Evolutionary conservation across 53 echinoderm and acorn worm genomes (phyloP), one percentile per base, ranked within the genome.

Genomic region (Zoroaster sp.): DNA sequence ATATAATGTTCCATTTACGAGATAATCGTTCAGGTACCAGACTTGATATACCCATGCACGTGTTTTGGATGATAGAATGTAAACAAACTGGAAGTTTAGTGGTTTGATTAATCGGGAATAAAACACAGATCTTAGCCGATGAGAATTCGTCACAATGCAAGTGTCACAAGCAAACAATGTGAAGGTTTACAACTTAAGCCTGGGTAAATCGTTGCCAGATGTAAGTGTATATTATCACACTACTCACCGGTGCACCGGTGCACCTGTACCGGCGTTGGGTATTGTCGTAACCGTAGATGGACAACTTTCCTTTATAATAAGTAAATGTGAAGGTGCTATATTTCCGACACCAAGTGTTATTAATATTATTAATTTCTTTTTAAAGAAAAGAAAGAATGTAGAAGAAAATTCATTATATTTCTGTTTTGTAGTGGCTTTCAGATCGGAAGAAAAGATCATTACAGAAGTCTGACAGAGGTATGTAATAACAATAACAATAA

Each of bases 161-260:
- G 97, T 97, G 14, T 93, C 95, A 15, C 90, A 94, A 72, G 93
- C 97, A 73, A 97, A 97, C 86, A 95, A 97, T 74, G 94, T 97
- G 41, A 97, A 97, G 90, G 95, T 97, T 32, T 97, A 97, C 79
- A 97, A 97, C 72, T 87, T 97, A 11, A 97, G 97, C 44, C 87
- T 93, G 21, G 97, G 97, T 18, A 97, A 97, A 91, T 94, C 96
- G 41, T 70, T 97, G 1, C 97, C 97, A 46, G 95, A 93, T 76
- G 97, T 97, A 88, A 93, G 95, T 65, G 5, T 28, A n/a, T n/a
- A n/a, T n/a, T n/a, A n/a, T n/a, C n/a, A n/a, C n/a, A n/a, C n/a
- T n/a, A n/a, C n/a, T n/a, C n/a, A n/a, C n/a, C n/a, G n/a, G n/a
- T n/a, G n/a, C n/a, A n/a, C n/a, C n/a, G n/a, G n/a, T n/a, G n/a